These are phyloP conservation scores for Chionodraco myersi DNA, from an alignment of 2,113 vertebrate genomes.

Conservation along the genomic window DNA sequence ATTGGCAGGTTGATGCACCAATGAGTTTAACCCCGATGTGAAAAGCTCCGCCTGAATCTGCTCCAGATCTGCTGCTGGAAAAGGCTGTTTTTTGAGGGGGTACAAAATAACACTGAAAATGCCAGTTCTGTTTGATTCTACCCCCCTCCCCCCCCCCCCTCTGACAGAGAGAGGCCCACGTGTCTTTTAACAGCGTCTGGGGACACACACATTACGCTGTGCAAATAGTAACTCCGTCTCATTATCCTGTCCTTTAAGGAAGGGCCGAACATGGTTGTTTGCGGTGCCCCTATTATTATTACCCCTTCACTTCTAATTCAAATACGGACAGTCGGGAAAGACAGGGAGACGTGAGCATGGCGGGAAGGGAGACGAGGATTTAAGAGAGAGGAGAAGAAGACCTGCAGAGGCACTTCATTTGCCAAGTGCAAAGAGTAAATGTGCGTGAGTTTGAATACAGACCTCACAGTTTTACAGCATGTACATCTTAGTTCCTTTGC, in stretches of 20 bases:
- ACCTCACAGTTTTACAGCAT: neutral
- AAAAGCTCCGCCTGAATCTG: neutral
- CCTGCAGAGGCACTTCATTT: slow-evolving; percentile 40
- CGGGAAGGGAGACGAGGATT: slow-evolving; percentile 29
- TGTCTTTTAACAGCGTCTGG: slow-evolving; percentile 73
- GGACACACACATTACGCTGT: slow-evolving; percentile 83
- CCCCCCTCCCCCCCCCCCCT: slow-evolving; percentile 1
- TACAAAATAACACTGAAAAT: neutral
- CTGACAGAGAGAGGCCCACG: slow-evolving; percentile 50
- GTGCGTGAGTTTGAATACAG: neutral
- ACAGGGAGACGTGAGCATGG: slow-evolving; percentile 32
- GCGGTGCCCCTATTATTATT: slow-evolving; percentile 76
- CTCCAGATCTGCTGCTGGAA: neutral
- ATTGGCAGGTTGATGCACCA: slow-evolving; percentile 67
- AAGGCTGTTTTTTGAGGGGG: slow-evolving; percentile 2
- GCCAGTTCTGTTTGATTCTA: slow-evolving; percentile 5
- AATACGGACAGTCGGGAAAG: slow-evolving; percentile 67
- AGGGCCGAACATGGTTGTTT: slow-evolving; percentile 75
- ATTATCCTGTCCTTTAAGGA: slow-evolving; percentile 85
- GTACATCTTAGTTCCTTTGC: neutral
- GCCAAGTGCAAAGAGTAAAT: slow-evolving; percentile 11
- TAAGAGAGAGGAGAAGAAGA: slow-evolving; percentile 10
- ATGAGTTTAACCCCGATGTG: slow-evolving; percentile 27
- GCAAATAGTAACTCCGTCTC: slow-evolving; percentile 85
- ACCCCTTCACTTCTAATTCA: slow-evolving; percentile 74